Evolutionary conservation across 2,888 invertebrate species (phyloP).

Genomic region (Euphydryas editha): DNA sequence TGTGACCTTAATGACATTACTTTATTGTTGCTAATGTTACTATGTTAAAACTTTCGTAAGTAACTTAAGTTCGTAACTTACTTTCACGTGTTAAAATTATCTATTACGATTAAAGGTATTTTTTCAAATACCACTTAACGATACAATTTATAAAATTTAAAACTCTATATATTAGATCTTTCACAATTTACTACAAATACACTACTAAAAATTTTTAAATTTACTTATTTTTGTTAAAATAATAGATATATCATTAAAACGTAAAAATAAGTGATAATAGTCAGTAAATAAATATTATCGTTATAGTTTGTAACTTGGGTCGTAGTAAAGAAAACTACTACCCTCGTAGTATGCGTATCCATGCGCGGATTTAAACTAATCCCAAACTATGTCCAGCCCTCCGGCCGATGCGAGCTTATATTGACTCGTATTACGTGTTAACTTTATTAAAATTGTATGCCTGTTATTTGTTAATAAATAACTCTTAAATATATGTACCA

Average conservation of each 20-base stretch:
- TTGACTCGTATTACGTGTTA: conserved; percentile 56
- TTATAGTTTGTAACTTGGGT: conserved; percentile 45
- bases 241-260: too few relatives aligned
- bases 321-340: conserved; percentile 45
- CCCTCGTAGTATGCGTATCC: conserved; percentile 68
- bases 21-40: too few relatives aligned
- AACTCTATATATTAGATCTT: too few relatives aligned
- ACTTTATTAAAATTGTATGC: conserved; percentile 73
- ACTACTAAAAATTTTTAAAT: too few relatives aligned
- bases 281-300: neutral
- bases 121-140: too few relatives aligned
- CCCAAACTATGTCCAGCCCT: conserved; percentile 64
- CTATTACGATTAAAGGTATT: too few relatives aligned
- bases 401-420: conserved; percentile 48
- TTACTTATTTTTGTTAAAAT: too few relatives aligned
- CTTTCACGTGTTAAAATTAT: neutral
- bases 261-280: neutral
- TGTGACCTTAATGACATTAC: too few relatives aligned
- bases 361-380: conserved; percentile 76
- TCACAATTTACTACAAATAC: too few relatives aligned
- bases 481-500: neutral
- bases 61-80: neutral
- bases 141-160: too few relatives aligned
- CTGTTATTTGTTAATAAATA: conserved; percentile 35
- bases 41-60: too few relatives aligned